Conservation (phyloP, 2,113 vertebrate genomes). For the Sylvietta virens region DNA sequence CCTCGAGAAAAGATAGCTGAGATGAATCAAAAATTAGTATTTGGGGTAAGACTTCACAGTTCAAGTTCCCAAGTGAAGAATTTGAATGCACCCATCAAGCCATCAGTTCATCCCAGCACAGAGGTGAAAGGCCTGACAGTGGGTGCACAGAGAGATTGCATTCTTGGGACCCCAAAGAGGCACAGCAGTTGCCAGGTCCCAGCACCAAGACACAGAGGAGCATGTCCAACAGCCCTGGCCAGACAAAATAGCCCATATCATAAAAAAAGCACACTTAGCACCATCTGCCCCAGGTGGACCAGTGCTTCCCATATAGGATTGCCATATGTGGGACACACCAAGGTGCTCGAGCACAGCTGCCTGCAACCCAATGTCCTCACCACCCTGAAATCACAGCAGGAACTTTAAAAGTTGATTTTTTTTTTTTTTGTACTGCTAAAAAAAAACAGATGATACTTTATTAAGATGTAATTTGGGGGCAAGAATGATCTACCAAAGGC, state of each 20-base stretch:
- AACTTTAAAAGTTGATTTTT: not conserved
- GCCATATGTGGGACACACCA: rapidly evolving
- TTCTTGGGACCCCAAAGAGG: not conserved
- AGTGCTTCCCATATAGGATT: not conserved
- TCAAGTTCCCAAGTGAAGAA: not conserved
- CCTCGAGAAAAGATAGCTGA: not conserved
- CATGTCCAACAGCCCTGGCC: not conserved
- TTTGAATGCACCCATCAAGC: not conserved
- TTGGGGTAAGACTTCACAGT: not conserved
- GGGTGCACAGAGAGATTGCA: rapidly evolving
- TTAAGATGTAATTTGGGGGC: not conserved
- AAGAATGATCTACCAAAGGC: not conserved
- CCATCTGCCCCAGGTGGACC: not conserved
- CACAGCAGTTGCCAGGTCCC: not conserved
- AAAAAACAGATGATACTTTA: not conserved
- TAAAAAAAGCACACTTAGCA: not conserved
- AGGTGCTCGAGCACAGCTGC: rapidly evolving
- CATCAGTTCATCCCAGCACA: rapidly evolving
- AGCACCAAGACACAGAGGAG: rapidly evolving
- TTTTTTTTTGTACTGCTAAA: not conserved
- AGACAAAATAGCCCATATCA: not conserved
- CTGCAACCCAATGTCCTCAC: not conserved
- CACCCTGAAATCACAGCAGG: not conserved
- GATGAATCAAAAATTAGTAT: not conserved
- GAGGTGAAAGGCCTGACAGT: not conserved